Base-by-base conservation (phyloP, 2,797 vertebrate species). In the Halcyon smyrnensis region DNA sequence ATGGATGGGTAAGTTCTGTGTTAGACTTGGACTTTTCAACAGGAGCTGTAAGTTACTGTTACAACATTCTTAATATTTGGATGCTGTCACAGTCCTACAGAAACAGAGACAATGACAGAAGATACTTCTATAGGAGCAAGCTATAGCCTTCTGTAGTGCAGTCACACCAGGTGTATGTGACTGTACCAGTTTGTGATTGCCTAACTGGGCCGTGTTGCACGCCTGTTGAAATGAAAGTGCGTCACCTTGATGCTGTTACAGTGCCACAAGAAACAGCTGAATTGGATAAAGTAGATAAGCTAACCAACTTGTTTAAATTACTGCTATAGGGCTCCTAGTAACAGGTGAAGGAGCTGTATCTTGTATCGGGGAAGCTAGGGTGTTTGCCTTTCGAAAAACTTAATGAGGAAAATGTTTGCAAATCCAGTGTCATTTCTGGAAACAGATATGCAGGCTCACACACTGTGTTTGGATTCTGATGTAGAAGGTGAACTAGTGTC, bases 351-450 rank as follows among this genome's bases (percentile, higher is more conserved):
- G 48, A 64, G 34, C 69, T 67, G 14, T 45, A 1, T 48, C 37
- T 59, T 65, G 20, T 65, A 12, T 23, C 48, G 34, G 56, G 60
- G 57, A 78, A 12, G 43, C 1, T 9, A 13, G 3, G 23, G 30
- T n/a, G 30, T 34, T 91, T 90, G 45, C 27, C 19, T 95, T 79
- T 91, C 54, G 43, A 14, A 89, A 87, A 57, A 79, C 65, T 86
- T 94, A 87, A 69, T 68, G 76, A 94, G 62, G 87, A 92, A 89
- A 73, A 79, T 81, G 34, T 37, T 90, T 93, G 20, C 84, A 88
- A 94, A 80, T 95, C 12, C 34, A 21, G 41, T 93, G 36, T 92
- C 17, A 48, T 78, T 82, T 95, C n/a, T 87, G 68, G 82, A 97
- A 92, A 51, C 85, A 74, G 64, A 37, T 87, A 37, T 28, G 93